A percentile compares a stretch with the other conserved stretches of the same genome.
Conservation (phyloP, 2,888 invertebrate genomes). For the Steinernema scapterisci region DNA sequence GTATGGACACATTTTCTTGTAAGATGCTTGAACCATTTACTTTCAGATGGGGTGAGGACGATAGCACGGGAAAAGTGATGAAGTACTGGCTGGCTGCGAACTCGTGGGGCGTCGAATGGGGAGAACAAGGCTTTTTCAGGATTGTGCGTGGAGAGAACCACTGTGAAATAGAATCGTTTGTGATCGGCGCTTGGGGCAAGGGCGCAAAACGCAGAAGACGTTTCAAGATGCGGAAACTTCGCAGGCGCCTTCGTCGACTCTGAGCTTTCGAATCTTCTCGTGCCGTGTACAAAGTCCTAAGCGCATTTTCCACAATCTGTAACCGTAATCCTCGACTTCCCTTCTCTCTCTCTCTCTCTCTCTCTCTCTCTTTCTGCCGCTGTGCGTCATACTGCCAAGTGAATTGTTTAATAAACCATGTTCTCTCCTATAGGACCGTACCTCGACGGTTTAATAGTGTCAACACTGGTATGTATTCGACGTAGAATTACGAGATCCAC, state of each 20-base stretch:
- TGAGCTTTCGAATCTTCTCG: not conserved
- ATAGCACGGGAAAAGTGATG: conserved; percentile 71
- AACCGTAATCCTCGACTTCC: not conserved
- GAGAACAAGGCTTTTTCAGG: conserved; percentile 86
- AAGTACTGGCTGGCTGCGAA: conserved; percentile 91
- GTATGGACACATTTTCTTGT: conserved; percentile 56
- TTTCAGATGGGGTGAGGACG: conserved; percentile 80
- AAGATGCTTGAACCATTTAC: conserved; percentile 28
- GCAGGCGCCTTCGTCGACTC: conserved; percentile 43
- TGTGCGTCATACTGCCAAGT: not conserved
- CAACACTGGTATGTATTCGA: too few relatives aligned
- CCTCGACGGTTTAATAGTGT: too few relatives aligned
- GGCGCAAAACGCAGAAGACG: conserved; percentile 56
- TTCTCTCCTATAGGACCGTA: not conserved
- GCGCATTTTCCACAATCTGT: not conserved
- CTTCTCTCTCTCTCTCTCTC: not conserved
- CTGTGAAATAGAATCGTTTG: conserved; percentile 86
- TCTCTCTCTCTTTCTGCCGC: too few relatives aligned
- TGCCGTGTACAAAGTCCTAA: not conserved
- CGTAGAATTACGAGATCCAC: too few relatives aligned
- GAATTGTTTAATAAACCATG: conserved; percentile 23
- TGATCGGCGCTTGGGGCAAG: conserved; percentile 73
- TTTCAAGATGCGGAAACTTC: conserved; percentile 59
- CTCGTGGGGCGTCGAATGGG: conserved; percentile 91
- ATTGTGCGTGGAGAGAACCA: conserved; percentile 84